Evolutionary conservation across 2,113 vertebrate genomes (phyloP).

Genomic region (Piaya cayana): DNA sequence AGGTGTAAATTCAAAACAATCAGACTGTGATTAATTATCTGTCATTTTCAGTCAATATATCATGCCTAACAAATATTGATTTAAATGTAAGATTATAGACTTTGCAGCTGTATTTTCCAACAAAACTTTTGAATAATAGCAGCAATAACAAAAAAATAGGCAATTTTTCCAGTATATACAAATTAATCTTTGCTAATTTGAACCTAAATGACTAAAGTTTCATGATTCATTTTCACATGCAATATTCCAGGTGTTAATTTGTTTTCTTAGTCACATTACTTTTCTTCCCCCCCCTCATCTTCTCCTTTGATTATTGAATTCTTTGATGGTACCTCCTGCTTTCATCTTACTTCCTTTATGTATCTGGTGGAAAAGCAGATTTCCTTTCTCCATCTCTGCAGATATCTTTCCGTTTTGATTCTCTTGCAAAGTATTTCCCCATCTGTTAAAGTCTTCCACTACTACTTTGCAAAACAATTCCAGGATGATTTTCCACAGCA

Average conservation of each 20-base stretch:
- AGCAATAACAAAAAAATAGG: not conserved
- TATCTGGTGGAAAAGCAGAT: not conserved
- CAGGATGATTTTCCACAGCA: not conserved
- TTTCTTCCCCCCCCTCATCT: not conserved
- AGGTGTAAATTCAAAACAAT: not conserved
- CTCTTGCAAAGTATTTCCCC: not conserved
- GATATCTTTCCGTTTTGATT: not conserved
- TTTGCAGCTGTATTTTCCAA: not conserved
- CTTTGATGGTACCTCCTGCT: not conserved
- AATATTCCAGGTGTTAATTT: not conserved
- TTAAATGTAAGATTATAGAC: not conserved
- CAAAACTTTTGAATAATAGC: not conserved
- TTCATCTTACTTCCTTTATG: not conserved
- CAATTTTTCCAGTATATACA: not conserved
- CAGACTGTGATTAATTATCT: not conserved
- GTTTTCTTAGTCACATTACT: not conserved
- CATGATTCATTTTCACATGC: not conserved
- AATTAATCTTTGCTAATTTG: not conserved
- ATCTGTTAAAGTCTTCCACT: not conserved
- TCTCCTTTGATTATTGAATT: not conserved
- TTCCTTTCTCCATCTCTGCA: not conserved
- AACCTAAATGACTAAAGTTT: not conserved
- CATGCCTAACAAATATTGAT: conserved; percentile 1
- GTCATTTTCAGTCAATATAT: not conserved
- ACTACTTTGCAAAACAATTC: not conserved